phyloP scores from a whole-genome alignment of 2,113 vertebrate species.

The Puntigrus tetrazona region DNA sequence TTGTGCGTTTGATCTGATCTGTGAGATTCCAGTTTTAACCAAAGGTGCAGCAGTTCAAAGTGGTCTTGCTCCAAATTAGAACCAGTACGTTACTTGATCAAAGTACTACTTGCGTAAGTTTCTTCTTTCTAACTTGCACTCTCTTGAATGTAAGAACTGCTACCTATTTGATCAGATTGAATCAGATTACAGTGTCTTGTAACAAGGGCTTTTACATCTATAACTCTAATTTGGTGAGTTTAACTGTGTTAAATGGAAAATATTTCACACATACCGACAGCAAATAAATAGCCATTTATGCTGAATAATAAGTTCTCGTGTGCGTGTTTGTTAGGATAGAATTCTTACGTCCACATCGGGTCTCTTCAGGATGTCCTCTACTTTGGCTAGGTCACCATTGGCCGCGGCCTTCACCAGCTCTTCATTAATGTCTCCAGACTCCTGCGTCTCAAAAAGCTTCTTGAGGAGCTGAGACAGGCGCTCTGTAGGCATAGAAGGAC shows the following conservation, averaged over 20 bases:
- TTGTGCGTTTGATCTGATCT: slow-evolving; percentile 20
- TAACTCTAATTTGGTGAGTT: background rate
- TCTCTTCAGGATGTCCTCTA: slow-evolving; percentile 96
- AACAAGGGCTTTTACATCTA: background rate
- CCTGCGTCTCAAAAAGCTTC: slow-evolving; percentile 98
- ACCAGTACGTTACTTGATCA: background rate
- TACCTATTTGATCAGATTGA: background rate
- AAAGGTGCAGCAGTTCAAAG: slow-evolving; percentile 28
- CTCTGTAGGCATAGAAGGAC: slow-evolving; percentile 75
- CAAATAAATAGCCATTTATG: background rate
- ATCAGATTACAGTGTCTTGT: background rate
- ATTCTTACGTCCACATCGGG: slow-evolving; percentile 92
- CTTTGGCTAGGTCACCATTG: slow-evolving; percentile 97
- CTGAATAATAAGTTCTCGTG: too few species aligned
- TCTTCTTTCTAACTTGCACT: background rate
- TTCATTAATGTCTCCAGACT: slow-evolving; percentile 98
- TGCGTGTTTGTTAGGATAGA: background rate
- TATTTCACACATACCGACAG: background rate
- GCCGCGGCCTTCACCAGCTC: slow-evolving; percentile 98
- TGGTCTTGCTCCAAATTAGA: background rate
- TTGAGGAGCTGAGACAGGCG: slow-evolving; percentile 95
- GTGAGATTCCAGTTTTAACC: background rate
- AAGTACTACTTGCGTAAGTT: background rate
- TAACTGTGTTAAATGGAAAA: background rate
- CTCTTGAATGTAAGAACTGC: background rate